Percentiles rank a stretch among this genome's conserved stretches.
Evolutionary conservation across 2,113 vertebrate genomes (phyloP).

Genomic region (Callipepla californica): DNA sequence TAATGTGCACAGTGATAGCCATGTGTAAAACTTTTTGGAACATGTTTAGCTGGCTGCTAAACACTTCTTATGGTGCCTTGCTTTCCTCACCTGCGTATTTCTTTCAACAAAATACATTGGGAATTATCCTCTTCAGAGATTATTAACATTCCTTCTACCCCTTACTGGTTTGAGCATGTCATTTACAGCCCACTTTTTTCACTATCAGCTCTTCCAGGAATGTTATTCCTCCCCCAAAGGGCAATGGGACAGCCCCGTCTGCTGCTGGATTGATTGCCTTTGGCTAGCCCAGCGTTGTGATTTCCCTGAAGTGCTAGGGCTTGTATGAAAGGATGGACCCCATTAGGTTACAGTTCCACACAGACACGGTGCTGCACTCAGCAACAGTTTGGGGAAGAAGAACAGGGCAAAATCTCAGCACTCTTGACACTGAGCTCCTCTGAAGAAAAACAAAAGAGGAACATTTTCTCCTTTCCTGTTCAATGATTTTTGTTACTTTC

Average conservation of each 20-base stretch:
- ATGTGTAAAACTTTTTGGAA: not conserved
- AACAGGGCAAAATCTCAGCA: not conserved
- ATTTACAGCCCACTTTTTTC: not conserved
- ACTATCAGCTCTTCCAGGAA: not conserved
- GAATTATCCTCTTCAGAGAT: not conserved
- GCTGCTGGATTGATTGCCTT: not conserved
- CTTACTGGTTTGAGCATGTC: slow-evolving; percentile 14
- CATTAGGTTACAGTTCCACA: not conserved
- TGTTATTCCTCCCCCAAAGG: not conserved
- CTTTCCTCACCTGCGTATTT: not conserved
- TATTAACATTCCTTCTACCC: not conserved
- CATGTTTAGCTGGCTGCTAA: not conserved
- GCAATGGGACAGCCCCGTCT: not conserved
- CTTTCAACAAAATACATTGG: not conserved
- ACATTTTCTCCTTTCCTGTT: not conserved
- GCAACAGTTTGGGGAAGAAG: not conserved
- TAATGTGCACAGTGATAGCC: not conserved
- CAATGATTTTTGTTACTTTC: not conserved
- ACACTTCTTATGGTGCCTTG: not conserved
- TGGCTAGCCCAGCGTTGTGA: accelerated
- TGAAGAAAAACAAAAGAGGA: not conserved
- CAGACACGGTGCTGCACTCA: not conserved
- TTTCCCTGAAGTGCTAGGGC: not conserved
- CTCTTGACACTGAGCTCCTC: not conserved
- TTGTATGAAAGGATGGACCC: not conserved